Base-by-base conservation (phyloP, 2,797 vertebrate species). In the Premnoplex brunnescens region DNA sequence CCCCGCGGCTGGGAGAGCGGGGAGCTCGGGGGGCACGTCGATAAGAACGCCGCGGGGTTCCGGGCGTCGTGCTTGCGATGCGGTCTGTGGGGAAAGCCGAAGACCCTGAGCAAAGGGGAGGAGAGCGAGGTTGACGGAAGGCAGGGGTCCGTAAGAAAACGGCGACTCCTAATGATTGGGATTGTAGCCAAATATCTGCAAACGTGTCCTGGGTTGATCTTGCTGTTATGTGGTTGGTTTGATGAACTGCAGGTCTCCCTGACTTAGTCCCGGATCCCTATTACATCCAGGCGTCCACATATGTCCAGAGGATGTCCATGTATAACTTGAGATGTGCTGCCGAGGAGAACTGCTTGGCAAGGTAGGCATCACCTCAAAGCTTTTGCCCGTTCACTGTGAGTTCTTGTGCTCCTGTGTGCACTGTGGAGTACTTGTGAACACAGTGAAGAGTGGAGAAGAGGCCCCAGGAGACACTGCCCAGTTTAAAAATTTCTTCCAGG, bases 331-430 rank as follows among this genome's bases (percentile, higher is more conserved):
- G 99, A 94, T 99, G 99, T 95, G 99, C 99, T 14, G 98, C 99
- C 2, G 99, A 99, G 94, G 99, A 99, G 93, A 99, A 99, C 98
- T 99, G 99, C 93, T 97, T 99, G 97, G 99, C 99, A 96, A 99
- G 99, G 99, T 99, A 98, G 83, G 86, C 91, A 30, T 43, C 17
- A 1, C 34, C 21, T 21, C 21, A n/a, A 34, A 5, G 30, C 22
- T 43, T 58, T 26, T 60, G 24, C 18, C 21, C 5, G 6, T 37
- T n/a, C 3, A 2, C 26, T 10, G 16, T 7, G 32, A 36, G 62
- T 37, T 21, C 11, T 32, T 36, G 39, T 18, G 63, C 52, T 49
- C 8, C 14, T 41, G 30, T 3, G 8, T n/a, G 48, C 55, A 34
- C 14, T 1, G 2, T 23, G 5, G 30, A 12, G 26, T 15, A 20